A percentile compares a stretch with the other conserved stretches of the same genome.
Conservation (phyloP, 1,140 invertebrate genomes). For the Cydia pomonella region DNA sequence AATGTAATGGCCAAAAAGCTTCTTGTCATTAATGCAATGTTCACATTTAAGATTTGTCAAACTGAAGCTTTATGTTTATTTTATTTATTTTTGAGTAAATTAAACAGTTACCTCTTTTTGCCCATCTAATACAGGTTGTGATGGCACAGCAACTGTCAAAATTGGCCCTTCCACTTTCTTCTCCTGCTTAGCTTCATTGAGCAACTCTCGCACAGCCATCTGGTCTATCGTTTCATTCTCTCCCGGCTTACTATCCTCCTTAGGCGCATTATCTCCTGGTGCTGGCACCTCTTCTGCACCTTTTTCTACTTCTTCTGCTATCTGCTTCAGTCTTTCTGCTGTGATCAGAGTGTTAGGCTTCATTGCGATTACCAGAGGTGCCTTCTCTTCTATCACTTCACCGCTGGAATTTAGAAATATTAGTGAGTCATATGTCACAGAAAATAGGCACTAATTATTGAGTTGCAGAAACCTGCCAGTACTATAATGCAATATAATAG, state of each 20-base stretch:
- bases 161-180: conserved; percentile 56
- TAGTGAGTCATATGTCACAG: neutral
- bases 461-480: too few species aligned
- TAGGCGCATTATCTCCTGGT: conserved; percentile 39
- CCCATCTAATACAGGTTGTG: conserved; percentile 79
- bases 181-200: conserved; percentile 77
- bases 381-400: conserved; percentile 76
- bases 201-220: conserved; percentile 81
- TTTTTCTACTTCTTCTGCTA: conserved; percentile 68
- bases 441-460: too few species aligned
- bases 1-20: too few species aligned
- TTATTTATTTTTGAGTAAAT: too few species aligned
- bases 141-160: conserved; percentile 80
- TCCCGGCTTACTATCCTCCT: conserved; percentile 35
- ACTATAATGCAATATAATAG: too few species aligned
- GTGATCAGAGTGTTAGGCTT: conserved; percentile 80
- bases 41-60: too few species aligned
- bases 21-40: too few species aligned
- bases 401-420: conserved; percentile 69
- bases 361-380: conserved; percentile 85
- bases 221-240: conserved; percentile 77
- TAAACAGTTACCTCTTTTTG: conserved; percentile 79
- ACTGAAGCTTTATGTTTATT: too few species aligned
- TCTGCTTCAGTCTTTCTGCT: conserved; percentile 77
- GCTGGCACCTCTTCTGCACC: conserved; percentile 60